Base-by-base conservation (phyloP, 2,888 invertebrate species). In the Drosophila mercatorum region DNA sequence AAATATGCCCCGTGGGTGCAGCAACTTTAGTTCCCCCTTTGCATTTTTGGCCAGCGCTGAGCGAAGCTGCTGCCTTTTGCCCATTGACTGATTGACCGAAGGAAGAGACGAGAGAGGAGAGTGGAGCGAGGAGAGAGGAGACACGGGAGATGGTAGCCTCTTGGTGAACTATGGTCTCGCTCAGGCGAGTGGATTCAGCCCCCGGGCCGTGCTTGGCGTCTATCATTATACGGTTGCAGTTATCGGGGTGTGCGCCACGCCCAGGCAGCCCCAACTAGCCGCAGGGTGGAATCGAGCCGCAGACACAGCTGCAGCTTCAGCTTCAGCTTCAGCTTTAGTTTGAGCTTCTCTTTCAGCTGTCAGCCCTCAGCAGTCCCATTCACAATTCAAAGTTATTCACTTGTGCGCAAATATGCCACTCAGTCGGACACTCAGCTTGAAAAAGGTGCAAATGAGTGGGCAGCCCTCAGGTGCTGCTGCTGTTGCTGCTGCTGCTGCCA, bases 221-320 rank as follows among this genome's bases (percentile, higher is more conserved):
- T 92, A 90, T 92, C 90, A 92, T 92, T 92, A 92, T 91, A 85
- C 92, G 91, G 92, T 92, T 92, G 92, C 92, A 92, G 83, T 91
- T 92, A 91, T 80, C 88, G 84, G 91, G 91, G 88, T 89, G 87
- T 82, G 78, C 60, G 80, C 69, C 72, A 75, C 84, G 75, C 80
- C 80, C 66, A 53, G 56, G 49, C 69, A 69, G 80, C 76, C 78
- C 67, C 77, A 68, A 61, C 70, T 71, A 62, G 69, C 80, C 79
- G 67, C 76, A 61, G 79, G 79, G 77, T 68, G 67, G 61, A 57
- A 67, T 67, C 41, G 44, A 60, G 71, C 59, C 28, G 12, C 28
- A 11, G 40, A 34, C 41, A 11, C 51, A 59, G 41, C 17, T 17
- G 17, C 47, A 28, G 31, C 52, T 17, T 17, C 22, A 64, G 49